Evolutionary conservation across 2,888 invertebrate genomes (phyloP).

Genomic region (Liopterus haemorrhoidalis): DNA sequence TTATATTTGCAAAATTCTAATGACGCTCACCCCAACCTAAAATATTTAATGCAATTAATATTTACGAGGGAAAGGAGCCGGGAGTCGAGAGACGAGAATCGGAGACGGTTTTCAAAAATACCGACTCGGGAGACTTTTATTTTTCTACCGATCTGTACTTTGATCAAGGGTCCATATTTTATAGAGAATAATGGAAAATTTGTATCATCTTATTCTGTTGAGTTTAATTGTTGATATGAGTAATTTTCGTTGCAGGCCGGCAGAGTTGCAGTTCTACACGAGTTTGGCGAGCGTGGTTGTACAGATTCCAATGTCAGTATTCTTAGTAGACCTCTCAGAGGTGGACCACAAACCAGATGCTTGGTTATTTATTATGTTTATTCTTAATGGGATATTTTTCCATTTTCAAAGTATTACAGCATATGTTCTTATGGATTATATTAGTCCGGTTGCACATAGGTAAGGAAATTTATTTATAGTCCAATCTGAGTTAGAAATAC

Average conservation of each 20-base stretch:
- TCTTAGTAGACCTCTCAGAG: conserved; percentile 57
- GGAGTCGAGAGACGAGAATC: too few species aligned
- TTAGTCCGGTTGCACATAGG: conserved; percentile 75
- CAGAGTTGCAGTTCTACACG: conserved; percentile 73
- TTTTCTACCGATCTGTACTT: too few species aligned
- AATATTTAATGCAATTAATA: too few species aligned
- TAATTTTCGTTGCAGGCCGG: conserved; percentile 52
- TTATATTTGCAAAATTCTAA: too few species aligned
- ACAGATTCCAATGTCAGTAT: conserved; percentile 63
- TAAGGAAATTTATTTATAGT: conserved; percentile 38
- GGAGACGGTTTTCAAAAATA: too few species aligned
- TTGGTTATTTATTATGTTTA: conserved; percentile 52
- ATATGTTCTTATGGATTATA: conserved; percentile 72
- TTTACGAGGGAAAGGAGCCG: too few species aligned
- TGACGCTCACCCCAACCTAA: too few species aligned
- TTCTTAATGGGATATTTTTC: conserved; percentile 69
- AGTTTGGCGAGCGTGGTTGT: conserved; percentile 66
- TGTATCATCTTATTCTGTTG: conserved; percentile 1
- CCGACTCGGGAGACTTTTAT: too few species aligned
- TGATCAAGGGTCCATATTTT: too few species aligned
- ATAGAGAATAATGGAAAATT: too few species aligned
- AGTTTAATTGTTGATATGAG: conserved; percentile 5
- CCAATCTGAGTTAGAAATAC: too few species aligned
- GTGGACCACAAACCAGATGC: conserved; percentile 48
- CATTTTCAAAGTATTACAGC: conserved; percentile 77